Conservation (phyloP, 2,113 vertebrate genomes). For the Tupaia chinensis region DNA sequence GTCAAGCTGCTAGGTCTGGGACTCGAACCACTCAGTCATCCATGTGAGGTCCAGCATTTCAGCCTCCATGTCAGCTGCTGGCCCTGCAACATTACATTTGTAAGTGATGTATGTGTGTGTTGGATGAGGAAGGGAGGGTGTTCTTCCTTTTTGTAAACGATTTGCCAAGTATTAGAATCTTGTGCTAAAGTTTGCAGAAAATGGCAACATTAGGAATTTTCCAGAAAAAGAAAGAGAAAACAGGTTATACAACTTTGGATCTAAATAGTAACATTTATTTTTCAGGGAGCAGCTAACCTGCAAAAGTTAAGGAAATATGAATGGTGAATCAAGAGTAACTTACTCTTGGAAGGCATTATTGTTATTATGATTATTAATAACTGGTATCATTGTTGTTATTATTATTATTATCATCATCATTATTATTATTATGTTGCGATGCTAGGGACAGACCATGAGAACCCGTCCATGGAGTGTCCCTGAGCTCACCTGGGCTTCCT, state of each 20-base stretch:
- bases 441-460: not conserved
- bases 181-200: not conserved
- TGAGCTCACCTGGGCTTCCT: fast-evolving
- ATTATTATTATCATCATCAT: not conserved
- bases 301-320: constrained; percentile 55
- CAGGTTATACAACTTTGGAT: not conserved
- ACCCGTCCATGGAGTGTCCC: not conserved
- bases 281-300: constrained; percentile 58
- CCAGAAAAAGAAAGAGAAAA: not conserved
- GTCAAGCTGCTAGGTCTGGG: too few species aligned
- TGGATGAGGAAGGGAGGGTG: not conserved
- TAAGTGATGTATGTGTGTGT: too few species aligned
- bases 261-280: constrained; percentile 55
- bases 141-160: not conserved
- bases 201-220: not conserved
- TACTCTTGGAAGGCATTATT: constrained; percentile 35
- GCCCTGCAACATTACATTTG: too few species aligned
- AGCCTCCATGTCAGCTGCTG: too few species aligned
- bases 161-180: not conserved
- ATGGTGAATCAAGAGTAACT: constrained; percentile 49
- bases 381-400: not conserved
- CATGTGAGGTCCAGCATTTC: too few species aligned
- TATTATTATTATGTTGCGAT: not conserved
- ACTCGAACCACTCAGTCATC: too few species aligned
- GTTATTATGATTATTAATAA: not conserved